Base-by-base conservation (phyloP, 2,797 vertebrate genomes). In the Podargus strigoides region DNA sequence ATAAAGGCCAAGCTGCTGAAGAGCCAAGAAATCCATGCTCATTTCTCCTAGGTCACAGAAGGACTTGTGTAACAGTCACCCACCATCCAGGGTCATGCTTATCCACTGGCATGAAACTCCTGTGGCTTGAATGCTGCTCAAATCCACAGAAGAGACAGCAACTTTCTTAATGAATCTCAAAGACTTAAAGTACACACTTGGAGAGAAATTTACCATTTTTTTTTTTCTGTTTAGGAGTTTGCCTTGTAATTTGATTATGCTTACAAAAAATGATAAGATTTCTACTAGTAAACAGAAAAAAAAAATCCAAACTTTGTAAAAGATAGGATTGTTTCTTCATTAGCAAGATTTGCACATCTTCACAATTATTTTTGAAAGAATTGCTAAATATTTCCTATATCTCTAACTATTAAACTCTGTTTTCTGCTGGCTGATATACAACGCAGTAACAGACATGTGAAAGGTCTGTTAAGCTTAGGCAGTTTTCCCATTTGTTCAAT, bases 401-500 rank as follows among this genome's bases (percentile, higher is more conserved):
- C 81, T 59, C 42, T 64, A 88, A 78, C 60, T 81, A 62, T n/a
- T 84, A 91, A 89, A 85, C 56, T 37, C 26, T 44, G 58, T 87
- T 89, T 95, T 89, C 88, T 95, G 47, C 44, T 93, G 63, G 37
- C 92, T 80, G 64, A 95, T 62, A 66, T 41, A 87, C 47, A 73
- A 74, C 67, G 74, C 60, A 89, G 3, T 37, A 70, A 87, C 24
- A 94, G 73, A 63, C 55, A 53, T 53, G 14, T 87, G 60, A 90
- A 79, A 94, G 89, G 72, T 85, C 79, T 89, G 68, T 89, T 89
- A 92, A 89, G 44, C 52, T 67, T 53, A 76, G 67, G 39, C 80
- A 89, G 52, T 67, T 94, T 90, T 79, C 70, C 92, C 90, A 50
- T 90, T 90, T 89, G 27, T 68, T 87, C 74, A 49, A 56, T 59